Evolutionary conservation across 2,888 invertebrate species (phyloP).

Genomic region (Melipona bicolor): DNA sequence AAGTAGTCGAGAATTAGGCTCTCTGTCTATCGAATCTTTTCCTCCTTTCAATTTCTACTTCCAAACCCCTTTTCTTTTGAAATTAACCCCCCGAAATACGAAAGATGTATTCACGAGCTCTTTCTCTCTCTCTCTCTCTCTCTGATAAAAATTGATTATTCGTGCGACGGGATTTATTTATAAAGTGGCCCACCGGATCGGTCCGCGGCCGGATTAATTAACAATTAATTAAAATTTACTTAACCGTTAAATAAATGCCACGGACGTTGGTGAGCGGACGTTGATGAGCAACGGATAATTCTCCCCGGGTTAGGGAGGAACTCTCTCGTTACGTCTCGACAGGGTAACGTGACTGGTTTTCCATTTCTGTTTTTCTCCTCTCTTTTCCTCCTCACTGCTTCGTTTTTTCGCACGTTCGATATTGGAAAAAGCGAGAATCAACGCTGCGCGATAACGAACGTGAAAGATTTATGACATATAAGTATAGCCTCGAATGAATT

Average conservation of each 20-base stretch:
- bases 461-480: not conserved
- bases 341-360: not conserved
- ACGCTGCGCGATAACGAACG: not conserved
- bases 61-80: not conserved
- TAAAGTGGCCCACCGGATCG: conserved; percentile 6
- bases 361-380: not conserved
- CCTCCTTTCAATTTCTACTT: not conserved
- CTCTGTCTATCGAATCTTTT: not conserved
- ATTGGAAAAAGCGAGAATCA: not conserved
- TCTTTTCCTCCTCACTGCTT: too few species aligned
- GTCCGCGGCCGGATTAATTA: conserved; percentile 42
- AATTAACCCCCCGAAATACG: not conserved
- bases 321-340: not conserved
- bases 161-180: conserved; percentile 29
- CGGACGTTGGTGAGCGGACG: not conserved
- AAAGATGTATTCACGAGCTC: conserved; percentile 14
- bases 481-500: not conserved
- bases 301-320: not conserved
- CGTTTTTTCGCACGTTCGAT: not conserved
- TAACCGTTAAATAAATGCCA: conserved; percentile 47
- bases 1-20: not conserved
- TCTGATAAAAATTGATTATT: conserved; percentile 10
- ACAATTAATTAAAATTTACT: conserved; percentile 57
- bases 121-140: too few species aligned
- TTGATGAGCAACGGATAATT: conserved; percentile 9